These are phyloP conservation scores for Cephalotes varians DNA, from an alignment of 2,888 invertebrate species.

Conservation along the genomic window DNA sequence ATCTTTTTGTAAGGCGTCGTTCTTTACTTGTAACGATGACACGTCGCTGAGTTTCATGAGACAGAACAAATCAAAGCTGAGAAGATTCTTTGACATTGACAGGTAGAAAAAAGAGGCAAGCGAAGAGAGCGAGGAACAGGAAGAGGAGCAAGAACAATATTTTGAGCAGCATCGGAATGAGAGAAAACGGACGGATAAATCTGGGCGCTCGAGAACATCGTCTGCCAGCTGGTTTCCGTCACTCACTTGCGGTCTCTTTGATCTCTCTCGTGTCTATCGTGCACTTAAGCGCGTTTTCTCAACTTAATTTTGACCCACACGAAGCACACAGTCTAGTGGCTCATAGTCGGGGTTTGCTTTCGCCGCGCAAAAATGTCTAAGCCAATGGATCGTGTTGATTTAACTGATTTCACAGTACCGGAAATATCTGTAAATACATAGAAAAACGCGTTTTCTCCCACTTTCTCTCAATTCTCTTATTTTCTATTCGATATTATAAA, in stretches of 20 bases:
- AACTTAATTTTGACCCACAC: conserved; percentile 76
- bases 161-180: conserved; percentile 64
- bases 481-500: background rate
- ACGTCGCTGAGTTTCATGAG: background rate
- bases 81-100: conserved; percentile 13
- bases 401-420: conserved; percentile 12
- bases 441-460: background rate
- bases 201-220: conserved; percentile 75
- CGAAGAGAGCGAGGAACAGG: conserved; percentile 6
- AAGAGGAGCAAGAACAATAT: conserved; percentile 41
- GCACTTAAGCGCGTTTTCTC: conserved; percentile 78
- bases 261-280: conserved; percentile 77
- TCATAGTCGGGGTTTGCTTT: conserved; percentile 43
- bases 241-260: conserved; percentile 82
- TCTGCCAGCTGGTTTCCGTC: conserved; percentile 84
- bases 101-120: conserved; percentile 37
- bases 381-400: conserved; percentile 45
- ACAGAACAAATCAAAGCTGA: background rate
- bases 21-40: background rate
- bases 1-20: background rate
- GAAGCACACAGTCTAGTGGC: conserved; percentile 41
- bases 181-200: conserved; percentile 77
- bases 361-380: conserved; percentile 51
- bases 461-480: background rate
- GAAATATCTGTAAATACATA: background rate